A percentile compares a stretch with the other conserved stretches of the same genome.
These are phyloP conservation scores for Chiroxiphia lanceolata DNA, from an alignment of 2,797 vertebrate genomes.

Conservation along the genomic window DNA sequence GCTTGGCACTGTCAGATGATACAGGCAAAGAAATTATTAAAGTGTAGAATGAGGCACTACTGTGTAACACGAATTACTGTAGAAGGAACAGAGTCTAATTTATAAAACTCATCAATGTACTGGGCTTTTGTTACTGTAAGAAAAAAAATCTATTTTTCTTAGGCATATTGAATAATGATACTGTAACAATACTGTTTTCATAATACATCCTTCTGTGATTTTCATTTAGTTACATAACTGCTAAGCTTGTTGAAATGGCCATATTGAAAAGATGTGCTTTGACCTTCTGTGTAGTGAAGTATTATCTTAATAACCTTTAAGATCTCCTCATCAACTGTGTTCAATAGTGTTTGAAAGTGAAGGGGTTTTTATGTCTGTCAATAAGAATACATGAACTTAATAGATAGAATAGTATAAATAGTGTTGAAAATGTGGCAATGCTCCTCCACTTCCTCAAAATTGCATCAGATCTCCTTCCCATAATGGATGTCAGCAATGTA, in stretches of 20 bases:
- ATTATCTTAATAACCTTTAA: neutral
- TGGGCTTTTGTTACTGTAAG: neutral
- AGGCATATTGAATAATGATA: neutral
- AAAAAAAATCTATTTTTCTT: neutral
- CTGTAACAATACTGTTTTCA: neutral
- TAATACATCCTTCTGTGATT: neutral
- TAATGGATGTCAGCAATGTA: neutral
- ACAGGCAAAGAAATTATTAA: neutral
- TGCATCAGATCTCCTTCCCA: neutral
- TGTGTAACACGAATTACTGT: neutral
- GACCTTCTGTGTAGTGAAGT: neutral
- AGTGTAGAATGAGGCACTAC: neutral
- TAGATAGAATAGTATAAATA: neutral
- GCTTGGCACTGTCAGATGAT: conserved; percentile 28
- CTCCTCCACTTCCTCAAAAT: neutral
- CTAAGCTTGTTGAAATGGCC: neutral
- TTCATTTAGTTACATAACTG: neutral
- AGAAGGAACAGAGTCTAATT: neutral
- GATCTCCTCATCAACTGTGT: neutral
- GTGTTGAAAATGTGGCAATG: neutral
- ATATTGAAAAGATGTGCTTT: neutral
- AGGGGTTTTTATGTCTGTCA: neutral
- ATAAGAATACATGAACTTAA: neutral
- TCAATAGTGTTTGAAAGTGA: neutral
- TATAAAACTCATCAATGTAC: neutral